Conservation (phyloP, 2,888 invertebrate species). For the Cylloceria caligata region DNA sequence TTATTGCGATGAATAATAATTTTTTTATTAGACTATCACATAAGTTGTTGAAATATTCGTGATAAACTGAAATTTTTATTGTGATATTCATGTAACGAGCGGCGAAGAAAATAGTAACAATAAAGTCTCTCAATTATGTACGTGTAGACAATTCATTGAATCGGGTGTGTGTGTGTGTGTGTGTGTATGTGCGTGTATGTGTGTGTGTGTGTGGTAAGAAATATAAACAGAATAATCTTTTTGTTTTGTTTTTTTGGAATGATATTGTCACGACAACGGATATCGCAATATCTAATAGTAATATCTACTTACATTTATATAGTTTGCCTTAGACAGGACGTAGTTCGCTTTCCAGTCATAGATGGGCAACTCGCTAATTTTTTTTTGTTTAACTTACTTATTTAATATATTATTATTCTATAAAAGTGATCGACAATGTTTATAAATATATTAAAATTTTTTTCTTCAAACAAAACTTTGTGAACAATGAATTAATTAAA, state of each 20-base stretch:
- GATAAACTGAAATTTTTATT: constrained; percentile 14
- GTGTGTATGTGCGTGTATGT: too few species aligned
- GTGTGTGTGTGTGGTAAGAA: constrained; percentile 46
- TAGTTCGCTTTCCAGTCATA: not conserved
- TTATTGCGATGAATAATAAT: constrained; percentile 5
- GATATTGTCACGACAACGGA: constrained; percentile 58
- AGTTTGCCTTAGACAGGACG: constrained; percentile 1
- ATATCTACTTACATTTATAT: constrained; percentile 19
- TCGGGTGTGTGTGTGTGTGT: constrained; percentile 13
- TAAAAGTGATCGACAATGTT: not conserved
- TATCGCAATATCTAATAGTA: constrained; percentile 44
- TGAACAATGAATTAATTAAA: not conserved
- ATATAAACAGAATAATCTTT: constrained; percentile 64
- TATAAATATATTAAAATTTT: too few species aligned
- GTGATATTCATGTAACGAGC: constrained; percentile 34
- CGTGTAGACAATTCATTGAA: constrained; percentile 24
- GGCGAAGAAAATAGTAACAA: constrained; percentile 19
- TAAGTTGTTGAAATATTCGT: not conserved
- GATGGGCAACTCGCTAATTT: not conserved
- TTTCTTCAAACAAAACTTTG: not conserved
- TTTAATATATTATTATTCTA: not conserved
- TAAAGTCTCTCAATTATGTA: not conserved
- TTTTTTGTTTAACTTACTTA: not conserved
- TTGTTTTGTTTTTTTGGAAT: constrained; percentile 57
- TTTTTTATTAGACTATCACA: constrained; percentile 25